Evolutionary conservation across 2,888 invertebrate species (phyloP), one percentile per base, ranked within the genome.

Genomic region (Agrotis puta): DNA sequence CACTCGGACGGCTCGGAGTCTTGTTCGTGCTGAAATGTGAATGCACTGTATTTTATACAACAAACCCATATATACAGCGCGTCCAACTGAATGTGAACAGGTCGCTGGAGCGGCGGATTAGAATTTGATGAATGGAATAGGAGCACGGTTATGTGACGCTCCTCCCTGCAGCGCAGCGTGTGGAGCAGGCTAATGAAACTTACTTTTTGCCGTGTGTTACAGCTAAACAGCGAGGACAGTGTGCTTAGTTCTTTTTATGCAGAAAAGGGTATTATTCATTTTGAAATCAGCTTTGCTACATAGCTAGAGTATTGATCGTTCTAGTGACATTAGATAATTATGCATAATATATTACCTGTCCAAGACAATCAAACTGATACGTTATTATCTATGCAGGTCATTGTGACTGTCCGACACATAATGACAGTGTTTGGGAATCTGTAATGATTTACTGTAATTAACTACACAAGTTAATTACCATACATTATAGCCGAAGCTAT

Each of bases 11-110:
- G n/a, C n/a, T n/a, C n/a, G n/a, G n/a, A 80, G 83, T 82, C 85
- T 87, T 85, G 85, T 84, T 87, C 85, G 66, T 81, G 78, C 79
- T 85, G 72, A 82, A 82, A 89, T 88, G 85, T 85, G 85, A 87
- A 87, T 84, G 86, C 83, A 82, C 85, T 76, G 82, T 84, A 74
- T 84, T 82, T 74, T 82, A 73, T 71, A 64, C 48, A 84, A 77
- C 78, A 79, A 74, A 82, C 74, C 56, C 59, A 68, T 72, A 77
- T 71, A 77, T 71, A 71, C 58, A 67, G 50, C 50, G 54, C 58
- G 65, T 51, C 57, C 39, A 43, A 70, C 51, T 77, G 70, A 64
- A 66, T 62, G 66, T 75, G 68, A 75, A 67, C 67, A 62, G 53
- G 63, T 71, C 73, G 54, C 69, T 72, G 66, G 67, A 70, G 67